Evolutionary conservation across 1,140 invertebrate species (phyloP).

Genomic region (Battus philenor): DNA sequence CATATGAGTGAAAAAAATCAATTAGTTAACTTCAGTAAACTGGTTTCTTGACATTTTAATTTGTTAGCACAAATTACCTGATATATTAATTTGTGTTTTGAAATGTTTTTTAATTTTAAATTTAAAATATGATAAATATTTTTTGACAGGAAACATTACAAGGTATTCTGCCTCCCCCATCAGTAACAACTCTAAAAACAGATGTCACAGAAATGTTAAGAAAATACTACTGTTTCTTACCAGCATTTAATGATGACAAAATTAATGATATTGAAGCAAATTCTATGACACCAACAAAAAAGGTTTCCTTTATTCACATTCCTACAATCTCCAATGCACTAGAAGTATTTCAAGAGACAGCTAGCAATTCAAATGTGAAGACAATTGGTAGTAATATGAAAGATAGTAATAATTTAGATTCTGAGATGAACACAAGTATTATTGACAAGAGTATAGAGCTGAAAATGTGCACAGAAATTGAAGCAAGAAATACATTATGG

Average conservation of each 20-base stretch:
- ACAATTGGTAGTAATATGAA: conserved; percentile 2
- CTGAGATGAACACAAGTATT: conserved; percentile 45
- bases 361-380: conserved; percentile 13
- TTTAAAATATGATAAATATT: no score
- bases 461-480: conserved; percentile 46
- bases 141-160: conserved; percentile 63
- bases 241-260: conserved; percentile 46
- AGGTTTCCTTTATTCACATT: conserved; percentile 56
- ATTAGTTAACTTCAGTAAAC: no score
- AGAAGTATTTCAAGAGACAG: conserved; percentile 23
- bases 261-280: conserved; percentile 30
- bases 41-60: no score
- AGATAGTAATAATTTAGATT: conserved; percentile 22
- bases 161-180: conserved; percentile 81
- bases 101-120: no score
- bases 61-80: no score
- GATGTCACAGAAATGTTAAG: conserved; percentile 79
- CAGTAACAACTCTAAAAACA: conserved; percentile 78
- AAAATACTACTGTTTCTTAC: conserved; percentile 60
- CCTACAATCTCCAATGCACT: conserved; percentile 25
- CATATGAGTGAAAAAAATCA: no score
- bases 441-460: conserved; percentile 56
- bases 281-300: conserved; percentile 56
- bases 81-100: no score
- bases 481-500: conserved; percentile 64